phyloP scores from a whole-genome alignment of 2,888 invertebrate genomes.

The Odontothrips loti region DNA sequence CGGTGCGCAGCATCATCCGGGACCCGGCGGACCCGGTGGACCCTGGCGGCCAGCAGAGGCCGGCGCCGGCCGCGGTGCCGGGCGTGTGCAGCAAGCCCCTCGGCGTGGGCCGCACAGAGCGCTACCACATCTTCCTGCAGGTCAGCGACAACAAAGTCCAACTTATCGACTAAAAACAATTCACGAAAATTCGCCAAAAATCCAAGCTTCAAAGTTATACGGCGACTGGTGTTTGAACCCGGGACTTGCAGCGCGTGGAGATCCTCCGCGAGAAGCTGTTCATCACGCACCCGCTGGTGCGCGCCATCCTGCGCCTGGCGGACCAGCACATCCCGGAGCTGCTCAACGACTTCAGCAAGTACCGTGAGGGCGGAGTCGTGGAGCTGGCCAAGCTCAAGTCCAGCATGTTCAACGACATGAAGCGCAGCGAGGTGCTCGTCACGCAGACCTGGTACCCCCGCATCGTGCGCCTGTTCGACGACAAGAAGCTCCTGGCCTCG shows the following conservation, averaged over 20 bases:
- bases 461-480: conserved; percentile 44
- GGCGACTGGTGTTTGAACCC: too few species aligned
- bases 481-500: conserved; percentile 30
- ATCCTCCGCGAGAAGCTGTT: conserved; percentile 16
- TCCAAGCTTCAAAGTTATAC: too few species aligned
- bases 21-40: background rate
- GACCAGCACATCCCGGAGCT: conserved; percentile 48
- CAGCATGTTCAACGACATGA: conserved; percentile 27
- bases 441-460: conserved; percentile 46
- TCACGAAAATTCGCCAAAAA: background rate
- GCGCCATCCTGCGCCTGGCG: conserved; percentile 22
- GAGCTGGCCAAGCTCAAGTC: conserved; percentile 42
- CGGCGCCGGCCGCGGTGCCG: background rate
- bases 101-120: conserved; percentile 9
- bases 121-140: conserved; percentile 10
- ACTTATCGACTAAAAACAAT: background rate
- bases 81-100: conserved; percentile 6
- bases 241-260: background rate
- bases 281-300: conserved; percentile 29
- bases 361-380: conserved; percentile 49
- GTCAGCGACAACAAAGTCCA: background rate
- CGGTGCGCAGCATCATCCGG: conserved; percentile 18
- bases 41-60: background rate
- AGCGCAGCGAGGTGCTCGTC: conserved; percentile 28
- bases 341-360: conserved; percentile 54